Base-by-base conservation (phyloP, 1,140 invertebrate genomes). In the Brachionus calyciflorus region DNA sequence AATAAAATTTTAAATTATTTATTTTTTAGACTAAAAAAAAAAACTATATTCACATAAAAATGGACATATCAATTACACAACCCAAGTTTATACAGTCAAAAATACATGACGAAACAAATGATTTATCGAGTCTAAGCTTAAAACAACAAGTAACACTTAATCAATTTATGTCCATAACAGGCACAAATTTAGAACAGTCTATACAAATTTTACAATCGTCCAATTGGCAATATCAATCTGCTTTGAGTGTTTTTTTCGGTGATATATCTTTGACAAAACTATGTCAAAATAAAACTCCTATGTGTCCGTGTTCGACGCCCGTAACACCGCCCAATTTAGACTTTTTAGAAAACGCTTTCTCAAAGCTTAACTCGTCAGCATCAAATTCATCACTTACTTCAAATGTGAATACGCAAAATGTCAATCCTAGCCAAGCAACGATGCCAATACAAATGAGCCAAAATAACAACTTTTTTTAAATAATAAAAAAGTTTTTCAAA, bases 111-210 rank as follows among this genome's bases (percentile, higher is more conserved):
- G 55, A 60, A 60, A 33, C 55, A 33, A 17, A 12, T 37, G 0
- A 37, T 1, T 19, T 44, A 28, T 65, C 60, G 6, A 26, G 17
- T 14, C 14, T 65, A 44, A 65, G 44, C 37, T 24, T 65, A 65
- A 65, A 65, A 26, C 60, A 65, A 14, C 60, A 65, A 26, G 60
- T 65, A 44, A 65, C 30, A 28, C 3, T 65, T 21, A 65, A 44
- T 41, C 60, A 65, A 26, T 65, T 65, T 17, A 65, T 65, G 60
- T 65, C 60, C 21, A 65, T 65, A 65, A 65, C 60, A 44, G 60
- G 60, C 41, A 44, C 37, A 24, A 44, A 17, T n/a, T 44, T 44
- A 17, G 60, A 65, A 44, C 60, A 65, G 44, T 65, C 60, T 17
- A 65, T 65, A 12, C 60, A 65, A 65, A 41, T 65, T 44, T 65